These are phyloP conservation scores for Drosophila ficusphila DNA, from an alignment of 1,140 invertebrate species.

Conservation along the genomic window DNA sequence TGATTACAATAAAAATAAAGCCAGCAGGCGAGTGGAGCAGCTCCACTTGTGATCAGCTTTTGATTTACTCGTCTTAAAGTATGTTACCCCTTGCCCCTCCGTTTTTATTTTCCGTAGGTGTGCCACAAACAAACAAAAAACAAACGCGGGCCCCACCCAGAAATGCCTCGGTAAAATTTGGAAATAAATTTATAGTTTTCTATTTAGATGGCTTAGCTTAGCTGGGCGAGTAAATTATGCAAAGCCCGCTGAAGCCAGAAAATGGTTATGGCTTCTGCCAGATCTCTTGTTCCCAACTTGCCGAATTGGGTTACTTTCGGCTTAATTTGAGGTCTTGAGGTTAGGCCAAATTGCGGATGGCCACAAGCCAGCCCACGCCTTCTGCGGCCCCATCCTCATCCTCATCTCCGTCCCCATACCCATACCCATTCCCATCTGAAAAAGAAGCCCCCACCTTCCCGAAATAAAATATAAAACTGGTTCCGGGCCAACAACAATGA, in stretches of 20 bases:
- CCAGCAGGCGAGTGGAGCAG: slow-evolving; percentile 47
- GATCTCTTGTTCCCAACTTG: slow-evolving; percentile 36
- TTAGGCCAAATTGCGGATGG: slow-evolving; percentile 71
- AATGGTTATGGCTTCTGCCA: slow-evolving; percentile 45
- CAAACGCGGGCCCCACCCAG: slow-evolving; percentile 57
- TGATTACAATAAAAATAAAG: slow-evolving; percentile 79
- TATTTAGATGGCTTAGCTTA: slow-evolving; percentile 53
- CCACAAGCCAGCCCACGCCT: slow-evolving; percentile 71
- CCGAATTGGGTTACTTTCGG: slow-evolving; percentile 76
- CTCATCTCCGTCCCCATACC: neutral
- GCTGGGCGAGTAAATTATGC: slow-evolving; percentile 55
- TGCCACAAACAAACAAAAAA: too few species aligned
- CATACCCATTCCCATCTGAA: too few species aligned
- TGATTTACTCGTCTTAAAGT: slow-evolving; percentile 59
- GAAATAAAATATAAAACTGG: too few species aligned
- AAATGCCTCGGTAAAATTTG: slow-evolving; percentile 45
- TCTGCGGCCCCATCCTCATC: slow-evolving; percentile 28
- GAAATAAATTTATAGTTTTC: slow-evolving; percentile 72
- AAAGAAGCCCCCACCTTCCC: too few species aligned
- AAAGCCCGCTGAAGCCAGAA: slow-evolving; percentile 44
- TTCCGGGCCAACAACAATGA: slow-evolving; percentile 52
- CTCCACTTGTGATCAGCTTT: slow-evolving; percentile 62
- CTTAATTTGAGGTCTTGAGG: slow-evolving; percentile 67
- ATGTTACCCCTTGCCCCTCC: slow-evolving; percentile 24
- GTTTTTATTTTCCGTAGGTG: slow-evolving; percentile 27